phyloP scores from a whole-genome alignment of 2,888 invertebrate genomes.

The Aquatica leii region DNA sequence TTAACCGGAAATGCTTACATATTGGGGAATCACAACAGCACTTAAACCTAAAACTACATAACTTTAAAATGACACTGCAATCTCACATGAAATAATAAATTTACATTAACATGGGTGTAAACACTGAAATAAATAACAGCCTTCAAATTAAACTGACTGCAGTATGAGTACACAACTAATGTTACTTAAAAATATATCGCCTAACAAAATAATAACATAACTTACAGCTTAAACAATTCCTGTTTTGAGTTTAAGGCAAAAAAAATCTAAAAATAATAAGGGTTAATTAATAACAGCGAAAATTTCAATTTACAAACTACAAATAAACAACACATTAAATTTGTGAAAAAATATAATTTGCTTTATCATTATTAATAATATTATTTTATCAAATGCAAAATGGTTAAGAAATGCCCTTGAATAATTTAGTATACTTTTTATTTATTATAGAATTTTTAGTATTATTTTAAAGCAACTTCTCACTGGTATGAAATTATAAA shows the following conservation, averaged over 20 bases:
- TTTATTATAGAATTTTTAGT: not conserved
- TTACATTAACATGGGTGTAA: constrained; percentile 24
- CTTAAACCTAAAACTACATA: constrained; percentile 31
- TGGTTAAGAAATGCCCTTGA: constrained; percentile 34
- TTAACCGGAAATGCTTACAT: constrained; percentile 34
- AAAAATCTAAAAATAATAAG: constrained; percentile 43
- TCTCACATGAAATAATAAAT: constrained; percentile 24
- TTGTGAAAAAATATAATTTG: constrained; percentile 35
- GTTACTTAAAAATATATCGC: constrained; percentile 16
- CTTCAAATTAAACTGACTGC: constrained; percentile 31
- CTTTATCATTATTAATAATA: constrained; percentile 24
- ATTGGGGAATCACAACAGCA: constrained; percentile 34
- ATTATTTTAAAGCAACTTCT: constrained; percentile 21
- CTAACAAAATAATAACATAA: constrained; percentile 17
- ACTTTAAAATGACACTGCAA: constrained; percentile 26
- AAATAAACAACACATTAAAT: constrained; percentile 28
- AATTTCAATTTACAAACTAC: constrained; percentile 22
- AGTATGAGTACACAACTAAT: constrained; percentile 22
- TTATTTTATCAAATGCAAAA: constrained; percentile 32
- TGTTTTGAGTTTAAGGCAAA: constrained; percentile 34
- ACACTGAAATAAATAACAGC: constrained; percentile 40
- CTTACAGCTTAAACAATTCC: constrained; percentile 27
- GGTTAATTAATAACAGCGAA: constrained; percentile 24
- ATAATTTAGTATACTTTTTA: constrained; percentile 1
- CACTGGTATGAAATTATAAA: constrained; percentile 16